Conservation (phyloP, 1,140 invertebrate genomes). For the Zeugodacus cucurbitae region DNA sequence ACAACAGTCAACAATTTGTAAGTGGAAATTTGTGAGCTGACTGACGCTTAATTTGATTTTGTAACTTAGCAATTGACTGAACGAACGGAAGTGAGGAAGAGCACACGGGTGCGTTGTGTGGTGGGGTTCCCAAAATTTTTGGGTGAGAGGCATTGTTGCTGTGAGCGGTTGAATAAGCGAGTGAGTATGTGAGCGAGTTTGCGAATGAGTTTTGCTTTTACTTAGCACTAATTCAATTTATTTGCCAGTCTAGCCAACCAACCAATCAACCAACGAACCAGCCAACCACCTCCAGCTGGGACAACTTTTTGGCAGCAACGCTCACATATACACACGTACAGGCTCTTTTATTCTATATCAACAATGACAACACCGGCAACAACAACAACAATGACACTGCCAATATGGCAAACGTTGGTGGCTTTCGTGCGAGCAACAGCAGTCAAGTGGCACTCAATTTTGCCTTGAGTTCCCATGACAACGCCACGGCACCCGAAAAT, state of each 20-base stretch:
- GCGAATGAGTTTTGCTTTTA: conserved; percentile 1
- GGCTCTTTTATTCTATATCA: not conserved
- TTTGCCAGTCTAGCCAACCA: not conserved
- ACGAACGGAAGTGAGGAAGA: not conserved
- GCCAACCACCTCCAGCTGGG: not conserved
- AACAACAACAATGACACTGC: too few relatives aligned
- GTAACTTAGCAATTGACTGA: not conserved
- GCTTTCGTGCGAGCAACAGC: not conserved
- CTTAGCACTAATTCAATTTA: conserved; percentile 11
- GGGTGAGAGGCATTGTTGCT: not conserved
- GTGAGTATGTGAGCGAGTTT: not conserved
- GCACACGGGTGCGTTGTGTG: too few relatives aligned
- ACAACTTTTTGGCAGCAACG: not conserved
- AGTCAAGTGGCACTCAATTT: not conserved
- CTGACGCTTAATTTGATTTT: conserved; percentile 26
- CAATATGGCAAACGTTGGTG: not conserved
- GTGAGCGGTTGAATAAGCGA: not conserved
- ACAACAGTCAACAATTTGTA: not conserved
- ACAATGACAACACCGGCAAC: not conserved
- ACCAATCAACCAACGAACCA: too few relatives aligned
- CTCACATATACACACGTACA: not conserved
- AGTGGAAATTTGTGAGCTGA: conserved; percentile 22
- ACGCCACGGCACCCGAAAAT: not conserved
- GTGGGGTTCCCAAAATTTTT: not conserved
- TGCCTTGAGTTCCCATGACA: not conserved